Percentiles rank a stretch among this genome's conserved stretches.
Evolutionary conservation across 2,888 invertebrate species (phyloP).

Genomic region (Ellobium chinense): DNA sequence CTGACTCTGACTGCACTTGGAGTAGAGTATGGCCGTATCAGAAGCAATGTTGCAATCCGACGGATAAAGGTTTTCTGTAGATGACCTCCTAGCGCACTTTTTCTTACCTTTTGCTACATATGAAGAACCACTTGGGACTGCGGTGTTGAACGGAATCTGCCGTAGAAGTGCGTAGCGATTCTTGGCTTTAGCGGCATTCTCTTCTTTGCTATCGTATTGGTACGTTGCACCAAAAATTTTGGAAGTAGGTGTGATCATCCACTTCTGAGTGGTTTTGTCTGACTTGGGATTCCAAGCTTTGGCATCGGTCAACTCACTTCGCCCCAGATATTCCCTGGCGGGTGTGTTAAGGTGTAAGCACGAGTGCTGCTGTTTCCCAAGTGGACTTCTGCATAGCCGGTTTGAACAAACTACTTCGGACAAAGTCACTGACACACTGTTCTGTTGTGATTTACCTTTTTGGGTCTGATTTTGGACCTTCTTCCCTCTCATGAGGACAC

Average conservation of each 20-base stretch:
- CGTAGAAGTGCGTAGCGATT: too few species aligned
- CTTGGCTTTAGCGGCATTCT: too few species aligned
- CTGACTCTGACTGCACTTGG: not conserved
- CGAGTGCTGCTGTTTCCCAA: not conserved
- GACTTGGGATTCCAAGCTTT: too few species aligned
- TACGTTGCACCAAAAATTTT: not conserved
- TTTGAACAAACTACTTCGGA: not conserved
- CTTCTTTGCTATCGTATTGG: not conserved
- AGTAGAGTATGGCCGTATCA: not conserved
- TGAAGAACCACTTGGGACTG: too few species aligned
- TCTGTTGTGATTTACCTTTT: not conserved
- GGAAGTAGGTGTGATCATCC: not conserved
- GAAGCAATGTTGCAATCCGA: not conserved
- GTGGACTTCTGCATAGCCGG: not conserved
- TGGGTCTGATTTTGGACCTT: too few species aligned
- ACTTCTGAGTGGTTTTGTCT: too few species aligned
- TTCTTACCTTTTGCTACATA: too few species aligned
- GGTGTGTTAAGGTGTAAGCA: not conserved
- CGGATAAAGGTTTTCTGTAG: not conserved
- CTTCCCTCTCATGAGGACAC: too few species aligned
- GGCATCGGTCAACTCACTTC: too few species aligned
- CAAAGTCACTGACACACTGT: not conserved
- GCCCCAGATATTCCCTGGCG: too few species aligned
- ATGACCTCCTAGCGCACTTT: too few species aligned
- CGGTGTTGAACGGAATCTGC: too few species aligned